Base-by-base conservation (phyloP, 2,797 vertebrate genomes). In the Astyanax mexicanus region DNA sequence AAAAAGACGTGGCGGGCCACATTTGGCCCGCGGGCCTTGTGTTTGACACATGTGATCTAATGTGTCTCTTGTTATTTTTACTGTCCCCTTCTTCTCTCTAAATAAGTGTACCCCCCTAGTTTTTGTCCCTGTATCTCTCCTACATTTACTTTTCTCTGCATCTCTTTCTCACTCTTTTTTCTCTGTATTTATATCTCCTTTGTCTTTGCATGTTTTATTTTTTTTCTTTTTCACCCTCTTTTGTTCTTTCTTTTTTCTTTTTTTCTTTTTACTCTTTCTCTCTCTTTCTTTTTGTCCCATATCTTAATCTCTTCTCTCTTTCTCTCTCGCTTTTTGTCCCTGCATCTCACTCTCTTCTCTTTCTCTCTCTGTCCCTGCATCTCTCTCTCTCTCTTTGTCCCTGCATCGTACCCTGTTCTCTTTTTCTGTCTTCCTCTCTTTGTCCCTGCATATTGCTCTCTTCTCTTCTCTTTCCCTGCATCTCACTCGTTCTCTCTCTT, bases 381-480 rank as follows among this genome's bases (percentile, higher is more conserved):
- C 6, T 0, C 13, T 17, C 45, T 17, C 17, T 10, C 13, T 4
- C 13, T 40, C 38, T 40, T 12, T 40, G n/a, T n/a, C n/a, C n/a
- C n/a, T n/a, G n/a, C n/a, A 65, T 82, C 85, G 67, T 74, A 64
- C 54, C 58, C n/a, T 12, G 23, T 45, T 81, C 75, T 44, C 32
- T n/a, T n/a, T 49, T 12, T 68, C 27, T 11, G 6, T 15, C 69
- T 69, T 81, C 82, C 83, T 67, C 45, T 35, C 54, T 75, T 72
- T 45, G 69, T 73, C 45, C 44, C 61, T 19, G 1, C 17, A 45
- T 21, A 35, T 54, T 75, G 40, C 38, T 40, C 8, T 40, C 38
- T 40, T 6, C 44, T 47, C 37, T 38, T 38, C 37, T 38, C 37
- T 38, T 1, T 11, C 37, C 11, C 3, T 38, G 2, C n/a, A n/a